Conservation (phyloP, 2,113 vertebrate species). For the Cromileptes altivelis region DNA sequence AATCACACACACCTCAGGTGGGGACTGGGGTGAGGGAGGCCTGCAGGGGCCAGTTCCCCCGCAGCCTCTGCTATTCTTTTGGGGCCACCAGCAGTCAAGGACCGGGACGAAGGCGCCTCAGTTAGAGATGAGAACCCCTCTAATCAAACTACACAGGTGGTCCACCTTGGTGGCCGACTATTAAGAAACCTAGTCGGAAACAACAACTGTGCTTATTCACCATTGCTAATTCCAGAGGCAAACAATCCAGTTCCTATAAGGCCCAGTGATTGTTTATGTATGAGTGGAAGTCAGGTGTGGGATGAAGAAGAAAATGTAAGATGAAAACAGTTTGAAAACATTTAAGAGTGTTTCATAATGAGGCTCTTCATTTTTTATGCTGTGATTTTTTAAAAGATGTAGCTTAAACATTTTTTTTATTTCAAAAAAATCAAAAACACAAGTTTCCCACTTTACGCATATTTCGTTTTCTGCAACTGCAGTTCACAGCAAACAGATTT, state of each 20-base stretch:
- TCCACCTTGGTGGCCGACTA: slow-evolving; percentile 83
- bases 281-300: neutral
- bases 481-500: neutral
- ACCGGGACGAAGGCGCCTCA: slow-evolving; percentile 64
- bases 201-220: slow-evolving; percentile 35
- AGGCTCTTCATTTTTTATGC: neutral
- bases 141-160: slow-evolving; percentile 83
- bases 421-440: neutral
- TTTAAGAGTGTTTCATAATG: neutral
- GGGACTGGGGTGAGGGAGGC: slow-evolving; percentile 60
- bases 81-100: slow-evolving; percentile 77
- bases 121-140: slow-evolving; percentile 73
- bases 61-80: slow-evolving; percentile 66
- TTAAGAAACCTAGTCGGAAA: slow-evolving; percentile 44
- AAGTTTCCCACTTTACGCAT: slow-evolving; percentile 9
- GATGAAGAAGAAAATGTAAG: neutral
- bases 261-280: neutral
- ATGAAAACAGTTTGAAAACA: neutral
- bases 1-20: slow-evolving; percentile 83
- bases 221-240: slow-evolving; percentile 4
- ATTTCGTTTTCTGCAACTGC: neutral
- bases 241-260: slow-evolving; percentile 31
- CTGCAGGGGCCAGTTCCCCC: slow-evolving; percentile 67
- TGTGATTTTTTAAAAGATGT: neutral
- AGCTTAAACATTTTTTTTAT: neutral